Evolutionary conservation across 2,888 invertebrate genomes (phyloP), one percentile per base, ranked within the genome.

Genomic region (Hydrotaea diabolus): DNA sequence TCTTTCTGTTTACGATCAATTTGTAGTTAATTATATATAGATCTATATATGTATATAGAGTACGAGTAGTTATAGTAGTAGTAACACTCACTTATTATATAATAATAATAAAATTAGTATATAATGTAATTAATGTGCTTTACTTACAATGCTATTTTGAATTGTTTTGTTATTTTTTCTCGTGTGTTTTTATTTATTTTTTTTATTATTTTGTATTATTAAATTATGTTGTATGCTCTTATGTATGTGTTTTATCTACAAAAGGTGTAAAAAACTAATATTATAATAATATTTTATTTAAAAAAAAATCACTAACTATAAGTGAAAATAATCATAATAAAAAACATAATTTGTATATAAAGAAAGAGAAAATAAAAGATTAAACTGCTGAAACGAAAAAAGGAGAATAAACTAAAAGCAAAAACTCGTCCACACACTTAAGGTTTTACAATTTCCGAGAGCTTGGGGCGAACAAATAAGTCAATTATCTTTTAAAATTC

Each of bases 71-170:
- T 66, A 77, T 82, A 69, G 43, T 43, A 57, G 39, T 74, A 80
- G 80, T 85, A 85, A 85, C 85, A 85, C 82, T 85, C 82, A 85
- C 85, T 83, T 84, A 84, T 66, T 80, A 62, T 79, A 80, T 82
- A 75, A 36, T 82, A 75, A 36, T 82, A 81, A 85, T 85, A 85
- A 81, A 79, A 76, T 85, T 81, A 85, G 81, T 81, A 82, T 79
- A 82, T 81, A 77, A 81, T 85, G 75, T 78, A 78, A 78, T 84
- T 46, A 84, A 82, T 85, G 85, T 85, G 82, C 79, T 85, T 69
- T 85, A 85, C 79, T 85, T 85, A 85, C 77, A 85, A 82, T 85
- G 82, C 79, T 85, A 85, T 80, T 69, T 62, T 80, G 49, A 81
- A 76, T 85, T 73, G 62, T 71, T 72, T 23, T 15, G 77, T 39